Evolutionary conservation across 2,888 invertebrate genomes (phyloP).

Genomic region (Leucoma salicis): DNA sequence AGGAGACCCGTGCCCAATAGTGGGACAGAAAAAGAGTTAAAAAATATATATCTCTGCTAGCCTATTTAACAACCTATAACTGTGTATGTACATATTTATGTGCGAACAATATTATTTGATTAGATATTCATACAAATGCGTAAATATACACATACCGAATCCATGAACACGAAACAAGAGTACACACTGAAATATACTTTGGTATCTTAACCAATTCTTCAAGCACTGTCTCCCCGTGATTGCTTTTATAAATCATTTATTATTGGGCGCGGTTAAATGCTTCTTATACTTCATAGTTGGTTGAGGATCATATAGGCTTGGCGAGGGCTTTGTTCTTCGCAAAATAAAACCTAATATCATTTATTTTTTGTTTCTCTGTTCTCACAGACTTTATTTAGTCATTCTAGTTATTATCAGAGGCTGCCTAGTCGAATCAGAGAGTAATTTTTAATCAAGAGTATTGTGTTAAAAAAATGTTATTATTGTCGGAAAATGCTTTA

Average conservation of each 20-base stretch:
- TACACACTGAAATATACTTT: neutral
- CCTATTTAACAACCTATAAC: no score
- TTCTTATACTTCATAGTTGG: neutral
- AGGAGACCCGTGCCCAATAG: no score
- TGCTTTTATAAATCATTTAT: neutral
- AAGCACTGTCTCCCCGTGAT: neutral
- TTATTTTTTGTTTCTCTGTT: neutral
- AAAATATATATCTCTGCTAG: no score
- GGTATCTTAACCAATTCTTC: neutral
- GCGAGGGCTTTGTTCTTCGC: neutral
- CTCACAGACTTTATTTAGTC: neutral
- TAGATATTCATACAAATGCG: no score
- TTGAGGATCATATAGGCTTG: neutral
- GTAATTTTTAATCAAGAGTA: no score
- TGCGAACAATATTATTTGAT: no score
- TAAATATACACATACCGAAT: no score
- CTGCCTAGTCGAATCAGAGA: neutral
- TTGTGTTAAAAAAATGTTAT: no score
- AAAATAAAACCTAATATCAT: conserved; percentile 4
- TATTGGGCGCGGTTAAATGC: neutral
- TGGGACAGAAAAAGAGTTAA: no score
- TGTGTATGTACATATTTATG: no score
- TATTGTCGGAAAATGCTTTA: neutral
- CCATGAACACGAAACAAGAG: no score
- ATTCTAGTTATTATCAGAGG: neutral